phyloP scores from a whole-genome alignment of 2,888 invertebrate genomes.

The Drosophila anomelani region DNA sequence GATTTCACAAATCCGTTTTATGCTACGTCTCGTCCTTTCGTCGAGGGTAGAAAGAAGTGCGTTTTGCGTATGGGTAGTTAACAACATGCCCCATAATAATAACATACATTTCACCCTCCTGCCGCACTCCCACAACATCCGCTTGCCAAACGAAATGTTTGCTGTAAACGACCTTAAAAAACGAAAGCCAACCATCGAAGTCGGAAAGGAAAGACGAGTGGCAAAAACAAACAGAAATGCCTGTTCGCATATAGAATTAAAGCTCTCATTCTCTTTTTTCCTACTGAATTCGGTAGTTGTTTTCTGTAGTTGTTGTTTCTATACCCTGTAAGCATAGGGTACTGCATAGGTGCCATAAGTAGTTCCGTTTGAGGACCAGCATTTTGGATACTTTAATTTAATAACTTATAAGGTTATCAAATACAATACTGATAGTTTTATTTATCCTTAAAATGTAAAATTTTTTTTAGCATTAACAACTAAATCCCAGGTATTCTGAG shows the following conservation, averaged over 20 bases:
- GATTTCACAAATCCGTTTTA: conserved; percentile 81
- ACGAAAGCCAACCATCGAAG: conserved; percentile 52
- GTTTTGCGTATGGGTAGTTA: conserved; percentile 78
- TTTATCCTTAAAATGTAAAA: not conserved
- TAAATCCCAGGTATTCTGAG: not conserved
- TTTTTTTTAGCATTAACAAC: too few species aligned
- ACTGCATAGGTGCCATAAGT: not conserved
- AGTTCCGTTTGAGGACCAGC: not conserved
- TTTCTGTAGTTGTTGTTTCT: not conserved
- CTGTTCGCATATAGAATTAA: conserved; percentile 68
- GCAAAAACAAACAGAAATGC: conserved; percentile 71
- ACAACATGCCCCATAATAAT: conserved; percentile 81
- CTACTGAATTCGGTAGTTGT: conserved; percentile 14
- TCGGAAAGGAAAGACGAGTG: conserved; percentile 30
- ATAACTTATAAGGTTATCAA: not conserved
- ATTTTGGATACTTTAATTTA: not conserved
- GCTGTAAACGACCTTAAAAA: conserved; percentile 80
- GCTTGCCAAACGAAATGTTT: conserved; percentile 61
- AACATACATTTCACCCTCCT: conserved; percentile 66
- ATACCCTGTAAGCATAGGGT: not conserved
- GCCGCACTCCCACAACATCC: conserved; percentile 6
- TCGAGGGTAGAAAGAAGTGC: conserved; percentile 43
- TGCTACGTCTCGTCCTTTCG: conserved; percentile 49
- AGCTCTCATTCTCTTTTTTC: conserved; percentile 38
- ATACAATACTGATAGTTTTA: too few species aligned